Percentiles rank a stretch among this genome's conserved stretches.
phyloP scores from a whole-genome alignment of 1,140 invertebrate species.

The Carcinoscorpius rotundicauda region DNA sequence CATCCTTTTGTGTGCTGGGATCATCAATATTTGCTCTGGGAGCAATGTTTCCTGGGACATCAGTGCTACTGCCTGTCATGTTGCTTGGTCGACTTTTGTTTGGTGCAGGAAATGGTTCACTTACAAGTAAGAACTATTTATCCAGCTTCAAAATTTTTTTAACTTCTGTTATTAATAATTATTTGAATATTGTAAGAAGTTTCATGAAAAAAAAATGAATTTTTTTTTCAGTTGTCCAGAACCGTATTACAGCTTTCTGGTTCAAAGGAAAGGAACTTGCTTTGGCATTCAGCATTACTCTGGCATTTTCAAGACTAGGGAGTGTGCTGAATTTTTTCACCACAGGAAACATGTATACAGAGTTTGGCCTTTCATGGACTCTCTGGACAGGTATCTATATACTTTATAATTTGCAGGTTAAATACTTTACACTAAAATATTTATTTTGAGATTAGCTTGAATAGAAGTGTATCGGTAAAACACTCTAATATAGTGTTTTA shows the following conservation, averaged over 20 bases:
- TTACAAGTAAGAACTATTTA: conserved; percentile 31
- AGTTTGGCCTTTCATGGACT: conserved; percentile 32
- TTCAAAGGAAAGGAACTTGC: conserved; percentile 37
- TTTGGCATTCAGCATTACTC: conserved; percentile 36
- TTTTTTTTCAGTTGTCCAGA: conserved; percentile 34
- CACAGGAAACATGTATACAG: conserved; percentile 30
- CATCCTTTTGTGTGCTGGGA: conserved; percentile 34
- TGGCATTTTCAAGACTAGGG: conserved; percentile 36
- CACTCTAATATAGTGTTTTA: too few relatives aligned
- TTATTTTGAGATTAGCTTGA: too few relatives aligned
- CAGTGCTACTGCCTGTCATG: conserved; percentile 35
- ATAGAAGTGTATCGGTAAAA: too few relatives aligned
- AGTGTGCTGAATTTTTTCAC: conserved; percentile 38
- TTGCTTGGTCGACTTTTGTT: conserved; percentile 36
- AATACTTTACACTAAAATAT: too few relatives aligned
- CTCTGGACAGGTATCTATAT: conserved; percentile 33
- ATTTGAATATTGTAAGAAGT: conserved; percentile 9
- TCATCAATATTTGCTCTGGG: conserved; percentile 34
- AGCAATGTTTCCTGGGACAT: conserved; percentile 30
- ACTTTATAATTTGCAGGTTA: too few relatives aligned
- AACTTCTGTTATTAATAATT: not conserved
- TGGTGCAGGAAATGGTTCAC: conserved; percentile 37
- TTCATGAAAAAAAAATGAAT: not conserved
- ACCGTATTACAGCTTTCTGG: conserved; percentile 36
- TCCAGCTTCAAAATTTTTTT: conserved; percentile 5